Evolutionary conservation across 64 coral and sea anemone genomes (phyloP).

Genomic region (Cladopsammia gracilis): DNA sequence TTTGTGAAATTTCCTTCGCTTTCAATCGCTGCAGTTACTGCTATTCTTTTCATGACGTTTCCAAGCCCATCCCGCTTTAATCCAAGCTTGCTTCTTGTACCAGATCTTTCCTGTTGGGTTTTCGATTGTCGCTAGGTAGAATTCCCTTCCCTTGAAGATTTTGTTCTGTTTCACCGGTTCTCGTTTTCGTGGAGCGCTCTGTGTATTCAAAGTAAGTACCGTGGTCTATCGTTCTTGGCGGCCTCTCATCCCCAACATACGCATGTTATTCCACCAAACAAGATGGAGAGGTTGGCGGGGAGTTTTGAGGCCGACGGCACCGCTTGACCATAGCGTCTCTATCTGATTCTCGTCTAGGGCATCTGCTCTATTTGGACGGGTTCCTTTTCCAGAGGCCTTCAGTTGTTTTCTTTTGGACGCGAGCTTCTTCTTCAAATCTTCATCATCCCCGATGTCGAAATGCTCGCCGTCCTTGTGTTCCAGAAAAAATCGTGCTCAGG

Average conservation of each 20-base stretch:
- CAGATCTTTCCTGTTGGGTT: constrained; percentile 44
- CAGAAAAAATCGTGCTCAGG: too few relatives aligned
- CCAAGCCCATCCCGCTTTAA: constrained; percentile 14
- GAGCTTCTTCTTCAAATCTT: too few relatives aligned
- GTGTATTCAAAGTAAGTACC: constrained; percentile 21
- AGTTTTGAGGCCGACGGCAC: constrained; percentile 13
- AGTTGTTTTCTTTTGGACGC: not conserved
- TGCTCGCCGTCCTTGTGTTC: too few relatives aligned
- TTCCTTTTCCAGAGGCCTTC: constrained; percentile 26
- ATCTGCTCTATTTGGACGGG: constrained; percentile 28
- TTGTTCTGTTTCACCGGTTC: not conserved
- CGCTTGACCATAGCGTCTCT: constrained; percentile 22
- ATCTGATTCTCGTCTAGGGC: constrained; percentile 15
- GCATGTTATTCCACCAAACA: constrained; percentile 62
- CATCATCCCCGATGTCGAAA: too few relatives aligned
- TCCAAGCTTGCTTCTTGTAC: constrained; percentile 48
- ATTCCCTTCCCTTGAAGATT: not conserved
- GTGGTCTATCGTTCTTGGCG: constrained; percentile 10
- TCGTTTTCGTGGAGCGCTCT: constrained; percentile 36
- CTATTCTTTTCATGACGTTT: constrained; percentile 22
- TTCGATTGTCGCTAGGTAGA: constrained; percentile 44
- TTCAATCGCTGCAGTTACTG: too few relatives aligned
- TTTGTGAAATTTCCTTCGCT: too few relatives aligned
- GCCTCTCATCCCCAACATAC: constrained; percentile 59
- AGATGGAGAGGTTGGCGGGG: constrained; percentile 32